These are phyloP conservation scores for Drosophila quasianomalipes DNA, from an alignment of 2,888 invertebrate species.

Conservation along the genomic window DNA sequence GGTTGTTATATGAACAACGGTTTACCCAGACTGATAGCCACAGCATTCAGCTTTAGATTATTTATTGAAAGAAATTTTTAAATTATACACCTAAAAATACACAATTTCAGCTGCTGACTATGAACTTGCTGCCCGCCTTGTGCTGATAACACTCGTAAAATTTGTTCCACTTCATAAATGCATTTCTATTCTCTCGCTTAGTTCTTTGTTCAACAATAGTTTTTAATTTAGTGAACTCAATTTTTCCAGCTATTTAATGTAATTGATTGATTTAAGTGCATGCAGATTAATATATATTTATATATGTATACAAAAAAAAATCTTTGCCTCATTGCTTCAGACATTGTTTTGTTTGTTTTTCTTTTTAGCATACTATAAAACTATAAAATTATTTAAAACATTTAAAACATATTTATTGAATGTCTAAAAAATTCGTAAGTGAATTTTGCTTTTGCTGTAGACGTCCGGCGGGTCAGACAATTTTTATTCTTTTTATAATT, in stretches of 20 bases:
- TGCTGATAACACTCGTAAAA: background rate
- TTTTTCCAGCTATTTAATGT: background rate
- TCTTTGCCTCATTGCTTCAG: background rate
- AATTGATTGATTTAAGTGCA: background rate
- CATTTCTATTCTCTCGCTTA: background rate
- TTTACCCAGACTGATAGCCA: background rate
- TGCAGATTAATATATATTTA: background rate
- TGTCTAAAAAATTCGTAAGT: slow-evolving; percentile 10
- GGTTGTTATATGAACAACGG: background rate
- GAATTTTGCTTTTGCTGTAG: slow-evolving; percentile 14
- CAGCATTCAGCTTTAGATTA: background rate
- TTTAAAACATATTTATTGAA: slow-evolving; percentile 4
- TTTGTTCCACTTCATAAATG: background rate
- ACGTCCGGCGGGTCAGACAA: slow-evolving; percentile 42
- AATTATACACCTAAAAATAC: background rate
- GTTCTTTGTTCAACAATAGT: background rate
- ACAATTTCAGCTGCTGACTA: background rate
- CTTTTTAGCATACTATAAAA: slow-evolving; percentile 1
- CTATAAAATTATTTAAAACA: slow-evolving; percentile 9
- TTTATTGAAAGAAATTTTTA: background rate
- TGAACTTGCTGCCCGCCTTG: background rate
- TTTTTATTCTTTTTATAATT: slow-evolving; percentile 60
- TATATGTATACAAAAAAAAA: background rate
- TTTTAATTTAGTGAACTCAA: background rate
- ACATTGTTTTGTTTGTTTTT: background rate